Base-by-base conservation (phyloP, 2,797 vertebrate species). In the Coregonus suidteri region DNA sequence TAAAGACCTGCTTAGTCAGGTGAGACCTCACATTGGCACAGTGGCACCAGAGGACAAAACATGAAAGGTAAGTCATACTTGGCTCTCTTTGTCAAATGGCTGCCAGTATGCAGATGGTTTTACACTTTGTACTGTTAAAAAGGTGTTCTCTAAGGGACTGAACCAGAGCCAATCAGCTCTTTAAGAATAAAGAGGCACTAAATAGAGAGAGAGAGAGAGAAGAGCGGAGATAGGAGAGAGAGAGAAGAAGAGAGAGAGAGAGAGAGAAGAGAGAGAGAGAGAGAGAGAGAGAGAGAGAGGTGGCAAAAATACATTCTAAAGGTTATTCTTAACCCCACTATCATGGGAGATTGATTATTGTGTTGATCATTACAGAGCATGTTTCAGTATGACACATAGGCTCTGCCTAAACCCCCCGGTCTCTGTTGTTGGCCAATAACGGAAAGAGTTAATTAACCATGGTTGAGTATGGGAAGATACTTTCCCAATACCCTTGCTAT, bases 91-190 rank as follows among this genome's bases (percentile, higher is more conserved):
- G 54, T 56, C 14, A 18, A 59, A 9, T 70, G 37, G 18, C 68
- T 47, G 68, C 62, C 25, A 20, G 25, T 65, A 51, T 47, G 68
- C 68, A 37, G 13, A 18, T 7, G 4, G 41, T 9, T 18, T n/a
- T n/a, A 47, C 34, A 20, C 68, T 70, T 70, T 70, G 68, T 70
- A 70, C 37, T 70, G 37, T 41, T 70, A 70, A 41, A 70, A 20
- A 70, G 18, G 4, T 11, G 37, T 47, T 41, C 18, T 70, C 68
- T 41, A 16, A 47, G 41, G 41, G 41, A 47, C 41, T 47, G 41
- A 47, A 47, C 2, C 9, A 47, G 41, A 47, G 41, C 41, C 41
- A 47, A 47, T 47, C 41, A 47, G 41, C 9, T 47, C 9, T 47
- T 47, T 47, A 47, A 11, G 41, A 47, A 47, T 47, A 11, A 47